These are phyloP conservation scores for Edolisoma coerulescens DNA, from an alignment of 2,113 vertebrate genomes.

Conservation along the genomic window DNA sequence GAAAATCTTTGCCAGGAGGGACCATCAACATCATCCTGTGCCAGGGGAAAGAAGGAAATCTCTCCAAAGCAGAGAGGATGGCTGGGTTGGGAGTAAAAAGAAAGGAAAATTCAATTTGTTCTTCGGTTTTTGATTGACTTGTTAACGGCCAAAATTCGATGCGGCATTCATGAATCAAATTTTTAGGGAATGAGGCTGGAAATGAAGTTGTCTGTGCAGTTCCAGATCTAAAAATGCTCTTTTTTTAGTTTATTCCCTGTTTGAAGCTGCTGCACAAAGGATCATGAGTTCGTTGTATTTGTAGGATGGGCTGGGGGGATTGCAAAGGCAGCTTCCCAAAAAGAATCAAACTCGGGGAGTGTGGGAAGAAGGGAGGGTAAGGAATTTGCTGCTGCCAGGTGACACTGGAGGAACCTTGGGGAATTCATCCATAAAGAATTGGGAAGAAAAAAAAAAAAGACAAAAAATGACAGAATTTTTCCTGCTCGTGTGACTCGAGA, in stretches of 20 bases:
- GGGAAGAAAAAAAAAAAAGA: not conserved
- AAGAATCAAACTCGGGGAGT: not conserved
- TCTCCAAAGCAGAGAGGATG: not conserved
- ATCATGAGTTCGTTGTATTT: accelerated
- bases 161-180: not conserved
- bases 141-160: not conserved
- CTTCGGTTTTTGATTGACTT: not conserved
- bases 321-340: not conserved
- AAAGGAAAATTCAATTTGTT: not conserved
- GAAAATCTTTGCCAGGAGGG: not conserved
- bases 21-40: not conserved
- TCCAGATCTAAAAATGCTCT: not conserved
- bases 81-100: not conserved
- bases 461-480: not conserved
- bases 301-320: not conserved
- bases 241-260: not conserved
- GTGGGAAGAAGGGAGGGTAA: not conserved
- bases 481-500: accelerated
- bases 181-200: not conserved
- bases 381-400: not conserved
- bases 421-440: not conserved
- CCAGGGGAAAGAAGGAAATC: not conserved
- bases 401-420: not conserved
- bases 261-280: not conserved
- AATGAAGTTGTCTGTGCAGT: not conserved